Evolutionary conservation across 2,797 vertebrate genomes (phyloP).

Genomic region (Pangasius mekongensis): DNA sequence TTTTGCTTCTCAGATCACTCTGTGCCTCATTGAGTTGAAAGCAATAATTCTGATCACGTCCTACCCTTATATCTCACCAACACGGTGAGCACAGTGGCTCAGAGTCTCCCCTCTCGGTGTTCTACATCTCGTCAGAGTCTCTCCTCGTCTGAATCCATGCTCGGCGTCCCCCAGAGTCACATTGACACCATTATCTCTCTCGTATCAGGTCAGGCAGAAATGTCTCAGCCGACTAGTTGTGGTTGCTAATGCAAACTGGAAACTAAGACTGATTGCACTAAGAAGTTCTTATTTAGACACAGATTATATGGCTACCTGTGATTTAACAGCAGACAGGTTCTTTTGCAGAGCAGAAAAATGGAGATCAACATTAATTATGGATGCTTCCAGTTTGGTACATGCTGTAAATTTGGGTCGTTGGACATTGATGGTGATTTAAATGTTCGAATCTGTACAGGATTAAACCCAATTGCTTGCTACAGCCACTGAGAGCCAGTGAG

Average conservation of each 20-base stretch:
- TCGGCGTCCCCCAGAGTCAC: constrained; percentile 65
- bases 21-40: background rate
- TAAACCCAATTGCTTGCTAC: background rate
- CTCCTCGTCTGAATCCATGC: constrained; percentile 31
- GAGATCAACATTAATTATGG: background rate
- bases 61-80: background rate
- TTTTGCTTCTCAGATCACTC: constrained; percentile 24
- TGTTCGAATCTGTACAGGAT: background rate
- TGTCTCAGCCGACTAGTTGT: background rate
- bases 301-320: background rate
- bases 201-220: background rate
- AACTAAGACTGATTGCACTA: background rate
- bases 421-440: background rate
- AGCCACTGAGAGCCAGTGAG: background rate
- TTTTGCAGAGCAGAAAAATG: background rate
- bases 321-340: background rate
- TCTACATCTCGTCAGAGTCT: constrained; percentile 20
- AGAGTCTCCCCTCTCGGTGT: background rate
- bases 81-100: background rate
- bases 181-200: constrained; percentile 70
- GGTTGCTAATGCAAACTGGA: constrained; percentile 6
- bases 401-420: background rate
- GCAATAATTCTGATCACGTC: constrained; percentile 6
- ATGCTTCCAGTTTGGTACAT: background rate
- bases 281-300: background rate